These are phyloP conservation scores for Eupristina koningsbergeri DNA, from an alignment of 1,140 invertebrate genomes.

Conservation along the genomic window DNA sequence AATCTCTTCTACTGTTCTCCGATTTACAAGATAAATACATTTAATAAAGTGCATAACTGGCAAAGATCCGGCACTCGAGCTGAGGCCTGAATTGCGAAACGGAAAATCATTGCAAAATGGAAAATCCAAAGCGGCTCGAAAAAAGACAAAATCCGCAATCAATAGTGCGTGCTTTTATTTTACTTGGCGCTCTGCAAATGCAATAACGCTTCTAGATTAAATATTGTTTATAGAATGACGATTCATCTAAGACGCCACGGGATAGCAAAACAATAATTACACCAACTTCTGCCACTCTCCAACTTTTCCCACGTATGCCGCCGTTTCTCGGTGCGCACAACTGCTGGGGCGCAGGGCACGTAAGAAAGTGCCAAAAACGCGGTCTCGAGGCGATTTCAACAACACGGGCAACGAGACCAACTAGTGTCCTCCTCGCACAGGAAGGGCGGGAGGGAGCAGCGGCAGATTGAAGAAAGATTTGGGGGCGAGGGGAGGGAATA, in stretches of 20 bases:
- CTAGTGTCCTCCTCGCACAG: background rate
- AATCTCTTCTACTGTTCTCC: background rate
- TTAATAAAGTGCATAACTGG: background rate
- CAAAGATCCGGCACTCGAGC: background rate
- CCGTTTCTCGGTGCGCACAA: conserved; percentile 1
- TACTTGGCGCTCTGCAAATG: conserved; percentile 16
- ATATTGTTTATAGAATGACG: conserved; percentile 18
- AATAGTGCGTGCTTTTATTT: conserved; percentile 27
- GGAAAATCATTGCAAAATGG: background rate
- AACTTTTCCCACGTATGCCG: conserved; percentile 42
- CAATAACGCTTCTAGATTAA: conserved; percentile 7
- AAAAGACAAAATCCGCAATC: conserved; percentile 4
- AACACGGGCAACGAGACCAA: conserved; percentile 17
- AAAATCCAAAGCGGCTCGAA: background rate
- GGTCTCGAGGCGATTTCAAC: conserved; percentile 17
- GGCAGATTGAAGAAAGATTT: background rate
- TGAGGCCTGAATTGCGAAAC: background rate
- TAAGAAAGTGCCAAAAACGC: conserved; percentile 43
- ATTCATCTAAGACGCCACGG: background rate
- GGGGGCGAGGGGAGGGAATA: background rate
- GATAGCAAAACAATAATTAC: conserved; percentile 24
- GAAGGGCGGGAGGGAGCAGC: background rate
- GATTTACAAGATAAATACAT: background rate
- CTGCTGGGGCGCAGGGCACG: background rate
- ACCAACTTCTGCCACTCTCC: conserved; percentile 17